Conservation (phyloP, 1,140 invertebrate genomes). For the Polypedilum pembai region DNA sequence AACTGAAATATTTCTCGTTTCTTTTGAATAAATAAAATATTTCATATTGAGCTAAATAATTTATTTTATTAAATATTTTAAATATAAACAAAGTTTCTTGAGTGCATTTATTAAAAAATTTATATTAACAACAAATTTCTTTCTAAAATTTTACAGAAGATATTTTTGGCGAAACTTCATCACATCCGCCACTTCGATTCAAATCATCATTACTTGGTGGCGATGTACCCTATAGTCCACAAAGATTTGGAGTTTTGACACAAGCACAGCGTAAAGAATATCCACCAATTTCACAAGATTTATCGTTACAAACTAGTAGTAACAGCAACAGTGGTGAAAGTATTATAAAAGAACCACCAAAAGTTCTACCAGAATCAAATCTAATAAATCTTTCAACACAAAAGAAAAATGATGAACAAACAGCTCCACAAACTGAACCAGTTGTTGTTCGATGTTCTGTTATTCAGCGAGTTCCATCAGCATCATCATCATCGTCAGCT, state of each 20-base stretch:
- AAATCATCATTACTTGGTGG: conserved; percentile 69
- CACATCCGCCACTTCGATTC: conserved; percentile 53
- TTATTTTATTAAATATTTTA: no score
- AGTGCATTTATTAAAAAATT: no score
- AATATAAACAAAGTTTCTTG: no score
- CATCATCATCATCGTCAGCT: conserved; percentile 5
- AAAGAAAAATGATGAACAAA: conserved; percentile 36
- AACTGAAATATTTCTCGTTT: no score
- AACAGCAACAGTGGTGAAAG: conserved; percentile 36
- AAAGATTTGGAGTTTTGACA: conserved; percentile 59
- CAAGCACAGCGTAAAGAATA: conserved; percentile 72
- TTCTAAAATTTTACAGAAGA: not conserved
- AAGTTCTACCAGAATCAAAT: conserved; percentile 1
- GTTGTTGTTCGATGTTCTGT: conserved; percentile 60
- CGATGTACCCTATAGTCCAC: conserved; percentile 64
- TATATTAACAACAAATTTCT: no score
- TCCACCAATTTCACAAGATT: conserved; percentile 47
- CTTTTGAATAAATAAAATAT: no score
- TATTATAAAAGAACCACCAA: not conserved
- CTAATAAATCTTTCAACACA: not conserved
- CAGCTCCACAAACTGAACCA: conserved; percentile 39
- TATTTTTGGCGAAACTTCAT: conserved; percentile 22
- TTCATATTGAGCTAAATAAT: not conserved
- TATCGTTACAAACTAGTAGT: conserved; percentile 40
- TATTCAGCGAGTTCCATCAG: conserved; percentile 68